These are phyloP conservation scores for Junonia oenone DNA, from an alignment of 2,888 invertebrate genomes.

Conservation along the genomic window DNA sequence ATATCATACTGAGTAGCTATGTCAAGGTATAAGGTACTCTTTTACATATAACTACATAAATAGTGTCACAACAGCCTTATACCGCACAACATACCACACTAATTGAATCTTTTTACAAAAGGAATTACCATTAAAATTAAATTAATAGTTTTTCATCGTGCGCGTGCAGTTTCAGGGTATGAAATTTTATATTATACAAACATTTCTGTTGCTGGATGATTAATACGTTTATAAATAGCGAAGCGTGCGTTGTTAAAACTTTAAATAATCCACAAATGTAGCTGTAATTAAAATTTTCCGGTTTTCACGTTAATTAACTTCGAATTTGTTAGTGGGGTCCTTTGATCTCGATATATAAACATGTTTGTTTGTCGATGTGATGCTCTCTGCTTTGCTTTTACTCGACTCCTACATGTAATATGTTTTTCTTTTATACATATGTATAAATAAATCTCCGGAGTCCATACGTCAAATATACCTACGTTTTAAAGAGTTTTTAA, in stretches of 20 bases:
- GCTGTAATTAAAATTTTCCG: constrained; percentile 22
- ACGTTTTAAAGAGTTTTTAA: too few relatives aligned
- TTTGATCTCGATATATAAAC: constrained; percentile 15
- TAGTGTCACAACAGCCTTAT: background rate
- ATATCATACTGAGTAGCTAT: too few relatives aligned
- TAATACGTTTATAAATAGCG: background rate
- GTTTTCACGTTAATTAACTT: constrained; percentile 22
- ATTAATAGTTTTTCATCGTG: background rate
- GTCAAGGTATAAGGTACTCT: too few relatives aligned
- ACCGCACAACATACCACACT: background rate
- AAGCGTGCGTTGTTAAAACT: background rate
- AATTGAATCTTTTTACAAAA: background rate
- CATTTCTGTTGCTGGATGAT: background rate
- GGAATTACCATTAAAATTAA: background rate
- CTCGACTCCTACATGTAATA: background rate
- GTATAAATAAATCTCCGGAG: too few relatives aligned
- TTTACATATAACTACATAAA: too few relatives aligned
- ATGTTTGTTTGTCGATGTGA: background rate
- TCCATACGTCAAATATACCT: too few relatives aligned
- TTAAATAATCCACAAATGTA: constrained; percentile 10
- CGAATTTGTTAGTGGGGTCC: constrained; percentile 15
- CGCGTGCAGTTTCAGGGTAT: background rate
- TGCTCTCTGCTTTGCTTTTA: background rate
- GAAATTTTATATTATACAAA: background rate
- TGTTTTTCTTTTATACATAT: background rate